These are phyloP conservation scores for Acanthacorydalis orientalis DNA, from an alignment of 2,888 invertebrate genomes.

Conservation along the genomic window DNA sequence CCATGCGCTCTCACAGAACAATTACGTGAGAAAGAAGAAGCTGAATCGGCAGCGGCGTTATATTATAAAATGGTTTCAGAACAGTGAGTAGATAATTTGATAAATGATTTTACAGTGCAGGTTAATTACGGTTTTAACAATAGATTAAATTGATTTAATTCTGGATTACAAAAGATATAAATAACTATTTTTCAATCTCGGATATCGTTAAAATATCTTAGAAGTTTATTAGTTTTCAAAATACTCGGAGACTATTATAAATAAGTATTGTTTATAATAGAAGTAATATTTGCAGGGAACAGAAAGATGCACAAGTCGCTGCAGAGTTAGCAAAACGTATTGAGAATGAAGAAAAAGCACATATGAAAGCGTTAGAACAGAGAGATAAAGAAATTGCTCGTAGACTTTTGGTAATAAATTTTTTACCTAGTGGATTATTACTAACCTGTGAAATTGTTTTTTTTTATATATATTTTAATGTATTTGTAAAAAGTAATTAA, in stretches of 20 bases:
- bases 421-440: neutral
- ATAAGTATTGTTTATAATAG: conserved; percentile 3
- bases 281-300: conserved; percentile 32
- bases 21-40: conserved; percentile 45
- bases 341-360: conserved; percentile 34
- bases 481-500: no score
- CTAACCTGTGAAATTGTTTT: no score
- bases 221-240: no score
- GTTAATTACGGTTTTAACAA: no score
- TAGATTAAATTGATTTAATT: neutral
- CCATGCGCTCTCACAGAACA: conserved; percentile 62
- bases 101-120: neutral
- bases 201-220: no score
- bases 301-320: conserved; percentile 47
- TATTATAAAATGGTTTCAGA: conserved; percentile 42
- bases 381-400: conserved; percentile 34
- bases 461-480: neutral
- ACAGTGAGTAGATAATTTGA: conserved; percentile 32
- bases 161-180: no score
- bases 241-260: neutral
- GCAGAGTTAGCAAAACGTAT: conserved; percentile 47
- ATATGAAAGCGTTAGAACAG: conserved; percentile 31
- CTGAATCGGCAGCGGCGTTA: conserved; percentile 40
- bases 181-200: no score
- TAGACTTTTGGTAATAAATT: conserved; percentile 27